A percentile compares a stretch with the other conserved stretches of the same genome.
These are phyloP conservation scores for Scomberomorus guttatus DNA, from an alignment of 2,797 vertebrate genomes.

Conservation along the genomic window DNA sequence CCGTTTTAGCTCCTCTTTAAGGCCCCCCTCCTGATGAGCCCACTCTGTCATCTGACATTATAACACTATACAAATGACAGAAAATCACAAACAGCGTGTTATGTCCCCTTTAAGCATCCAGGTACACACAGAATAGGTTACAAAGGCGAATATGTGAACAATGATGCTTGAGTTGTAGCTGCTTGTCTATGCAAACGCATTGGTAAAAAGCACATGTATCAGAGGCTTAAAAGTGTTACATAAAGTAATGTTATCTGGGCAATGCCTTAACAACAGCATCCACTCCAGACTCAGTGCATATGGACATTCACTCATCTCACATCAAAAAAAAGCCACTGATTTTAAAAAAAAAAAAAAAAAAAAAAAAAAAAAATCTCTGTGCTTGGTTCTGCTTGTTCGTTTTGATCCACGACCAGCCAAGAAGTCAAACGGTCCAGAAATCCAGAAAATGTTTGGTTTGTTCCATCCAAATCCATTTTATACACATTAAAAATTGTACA, in stretches of 20 bases:
- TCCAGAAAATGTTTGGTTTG: slow-evolving; percentile 54
- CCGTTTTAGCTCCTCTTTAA: no score
- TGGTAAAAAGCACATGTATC: neutral
- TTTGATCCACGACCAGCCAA: slow-evolving; percentile 41
- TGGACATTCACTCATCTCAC: slow-evolving; percentile 59
- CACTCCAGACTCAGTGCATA: slow-evolving; percentile 41
- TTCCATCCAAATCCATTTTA: slow-evolving; percentile 58
- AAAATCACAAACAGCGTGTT: neutral
- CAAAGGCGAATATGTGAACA: slow-evolving; percentile 9
- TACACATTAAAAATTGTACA: slow-evolving; percentile 65
- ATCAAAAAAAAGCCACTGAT: slow-evolving; percentile 43
- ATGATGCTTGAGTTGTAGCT: neutral
- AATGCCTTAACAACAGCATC: slow-evolving; percentile 17
- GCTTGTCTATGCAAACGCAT: slow-evolving; percentile 5
- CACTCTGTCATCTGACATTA: neutral
- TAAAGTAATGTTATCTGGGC: slow-evolving; percentile 39
- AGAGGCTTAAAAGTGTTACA: slow-evolving; percentile 28
- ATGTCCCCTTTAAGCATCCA: neutral
- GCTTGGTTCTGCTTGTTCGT: slow-evolving; percentile 65
- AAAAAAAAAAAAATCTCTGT: slow-evolving; percentile 52
- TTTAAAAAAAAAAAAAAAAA: slow-evolving; percentile 24
- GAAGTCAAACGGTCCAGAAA: slow-evolving; percentile 49
- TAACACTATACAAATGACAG: neutral
- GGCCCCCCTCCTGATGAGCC: no score
- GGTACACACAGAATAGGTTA: slow-evolving; percentile 4